Evolutionary conservation across 2,113 vertebrate species (phyloP).

Genomic region (Apistogramma diplotaenia): DNA sequence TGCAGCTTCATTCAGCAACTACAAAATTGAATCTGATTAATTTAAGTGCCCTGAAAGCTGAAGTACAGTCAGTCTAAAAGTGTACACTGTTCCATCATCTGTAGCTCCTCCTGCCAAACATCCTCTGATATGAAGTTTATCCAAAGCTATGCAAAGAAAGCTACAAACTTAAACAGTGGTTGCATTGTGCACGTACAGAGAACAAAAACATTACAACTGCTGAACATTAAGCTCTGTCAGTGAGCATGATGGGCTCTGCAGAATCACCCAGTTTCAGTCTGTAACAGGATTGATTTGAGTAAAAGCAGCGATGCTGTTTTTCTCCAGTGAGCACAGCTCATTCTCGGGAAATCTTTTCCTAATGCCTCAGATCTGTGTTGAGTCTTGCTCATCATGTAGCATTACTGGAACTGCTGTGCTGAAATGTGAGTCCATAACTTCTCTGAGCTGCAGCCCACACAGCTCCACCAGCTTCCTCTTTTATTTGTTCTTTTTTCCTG

Average conservation of each 20-base stretch:
- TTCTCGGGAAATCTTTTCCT: not conserved
- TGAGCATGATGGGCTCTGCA: not conserved
- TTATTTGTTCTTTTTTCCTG: no score
- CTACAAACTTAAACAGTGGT: not conserved
- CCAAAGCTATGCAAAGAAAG: not conserved
- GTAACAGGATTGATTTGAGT: not conserved
- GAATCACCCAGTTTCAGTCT: not conserved
- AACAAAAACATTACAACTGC: not conserved
- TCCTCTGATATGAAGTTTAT: not conserved
- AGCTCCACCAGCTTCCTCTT: no score
- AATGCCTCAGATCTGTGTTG: conserved; percentile 7
- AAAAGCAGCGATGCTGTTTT: not conserved
- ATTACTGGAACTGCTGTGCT: conserved; percentile 12
- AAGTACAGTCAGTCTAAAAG: not conserved
- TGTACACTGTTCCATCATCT: not conserved
- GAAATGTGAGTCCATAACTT: conserved; percentile 13
- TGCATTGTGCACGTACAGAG: not conserved
- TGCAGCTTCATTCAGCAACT: not conserved
- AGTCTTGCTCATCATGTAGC: conserved; percentile 20
- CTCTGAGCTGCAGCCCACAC: conserved; percentile 7
- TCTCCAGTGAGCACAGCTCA: not conserved
- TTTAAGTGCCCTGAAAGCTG: not conserved
- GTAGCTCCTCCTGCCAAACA: not conserved
- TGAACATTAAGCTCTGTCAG: not conserved
- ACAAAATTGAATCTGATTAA: not conserved